These are phyloP conservation scores for Drosophila rhopaloa DNA, from an alignment of 1,140 invertebrate species.

Conservation along the genomic window DNA sequence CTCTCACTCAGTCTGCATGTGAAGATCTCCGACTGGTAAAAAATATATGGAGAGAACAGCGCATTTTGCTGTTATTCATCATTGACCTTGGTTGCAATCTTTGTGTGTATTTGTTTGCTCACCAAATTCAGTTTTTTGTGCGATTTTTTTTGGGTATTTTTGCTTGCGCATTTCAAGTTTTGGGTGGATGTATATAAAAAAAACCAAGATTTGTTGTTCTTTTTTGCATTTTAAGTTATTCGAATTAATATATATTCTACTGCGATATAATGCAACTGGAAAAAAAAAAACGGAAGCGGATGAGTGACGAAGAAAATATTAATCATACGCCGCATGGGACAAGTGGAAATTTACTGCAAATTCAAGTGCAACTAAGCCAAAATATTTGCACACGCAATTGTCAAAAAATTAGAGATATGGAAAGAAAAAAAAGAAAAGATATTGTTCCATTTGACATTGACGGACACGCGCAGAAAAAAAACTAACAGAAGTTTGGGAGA, in stretches of 20 bases:
- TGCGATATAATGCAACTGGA: slow-evolving; percentile 13
- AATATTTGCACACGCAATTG: slow-evolving; percentile 44
- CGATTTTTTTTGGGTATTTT: slow-evolving; percentile 27
- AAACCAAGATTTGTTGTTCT: slow-evolving; percentile 19
- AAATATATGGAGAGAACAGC: slow-evolving; percentile 48
- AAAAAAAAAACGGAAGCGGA: slow-evolving; percentile 2
- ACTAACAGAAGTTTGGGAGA: slow-evolving; percentile 34
- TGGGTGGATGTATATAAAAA: slow-evolving; percentile 1
- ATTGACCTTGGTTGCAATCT: slow-evolving; percentile 83
- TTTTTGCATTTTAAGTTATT: slow-evolving; percentile 66
- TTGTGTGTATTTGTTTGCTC: slow-evolving; percentile 58
- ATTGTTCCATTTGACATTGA: slow-evolving; percentile 71
- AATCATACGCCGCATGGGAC: slow-evolving; percentile 47
- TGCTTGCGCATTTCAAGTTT: slow-evolving; percentile 59
- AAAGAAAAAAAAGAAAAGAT: slow-evolving; percentile 4
- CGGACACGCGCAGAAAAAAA: slow-evolving; percentile 48
- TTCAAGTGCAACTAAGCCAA: slow-evolving; percentile 22
- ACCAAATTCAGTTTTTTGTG: slow-evolving; percentile 26
- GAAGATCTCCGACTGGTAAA: slow-evolving; percentile 74
- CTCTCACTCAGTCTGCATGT: slow-evolving; percentile 43
- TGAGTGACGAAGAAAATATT: slow-evolving; percentile 23
- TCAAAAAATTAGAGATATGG: slow-evolving; percentile 1
- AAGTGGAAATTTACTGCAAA: slow-evolving; percentile 31
- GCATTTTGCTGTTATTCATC: slow-evolving; percentile 84
- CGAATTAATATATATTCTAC: slow-evolving; percentile 24